A percentile compares a stretch with the other conserved stretches of the same genome.
phyloP scores from a whole-genome alignment of 2,113 vertebrate genomes.

The Oncorhynchus clarkii region DNA sequence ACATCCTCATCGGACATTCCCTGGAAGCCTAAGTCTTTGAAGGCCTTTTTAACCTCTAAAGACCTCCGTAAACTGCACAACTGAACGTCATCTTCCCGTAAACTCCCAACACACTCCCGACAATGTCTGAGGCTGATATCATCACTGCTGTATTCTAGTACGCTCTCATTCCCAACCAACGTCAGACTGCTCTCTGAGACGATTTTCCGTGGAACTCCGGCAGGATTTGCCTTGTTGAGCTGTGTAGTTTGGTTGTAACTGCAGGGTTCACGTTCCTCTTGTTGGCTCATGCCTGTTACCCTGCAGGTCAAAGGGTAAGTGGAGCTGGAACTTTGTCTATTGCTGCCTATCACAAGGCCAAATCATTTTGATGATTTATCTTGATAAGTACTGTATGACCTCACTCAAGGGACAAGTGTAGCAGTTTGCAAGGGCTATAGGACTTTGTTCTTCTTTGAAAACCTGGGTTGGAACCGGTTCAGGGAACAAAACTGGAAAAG shows the following conservation, averaged over 20 bases:
- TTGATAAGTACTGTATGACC: too few relatives aligned
- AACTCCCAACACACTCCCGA: conserved; percentile 23
- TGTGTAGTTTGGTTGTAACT: not conserved
- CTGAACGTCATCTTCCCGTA: not conserved
- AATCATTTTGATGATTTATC: too few relatives aligned
- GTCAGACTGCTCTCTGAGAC: not conserved
- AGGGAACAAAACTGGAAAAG: too few relatives aligned
- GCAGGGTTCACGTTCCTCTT: not conserved
- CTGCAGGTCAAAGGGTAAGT: conserved; percentile 50
- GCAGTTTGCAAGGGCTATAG: too few relatives aligned
- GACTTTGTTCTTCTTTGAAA: not conserved
- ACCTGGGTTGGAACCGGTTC: too few relatives aligned
- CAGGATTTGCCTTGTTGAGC: not conserved
- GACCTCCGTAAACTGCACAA: not conserved
- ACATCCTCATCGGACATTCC: not conserved
- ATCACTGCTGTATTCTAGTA: not conserved
- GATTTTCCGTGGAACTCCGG: not conserved
- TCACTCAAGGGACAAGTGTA: too few relatives aligned
- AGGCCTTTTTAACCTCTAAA: not conserved
- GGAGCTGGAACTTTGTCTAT: too few relatives aligned
- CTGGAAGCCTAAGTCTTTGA: not conserved
- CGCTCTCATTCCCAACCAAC: not conserved
- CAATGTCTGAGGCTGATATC: conserved; percentile 4
- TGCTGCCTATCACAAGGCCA: too few relatives aligned
- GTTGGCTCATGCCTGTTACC: conserved; percentile 38